These are phyloP conservation scores for Biston betularia DNA, from an alignment of 2,888 invertebrate genomes.

Conservation along the genomic window DNA sequence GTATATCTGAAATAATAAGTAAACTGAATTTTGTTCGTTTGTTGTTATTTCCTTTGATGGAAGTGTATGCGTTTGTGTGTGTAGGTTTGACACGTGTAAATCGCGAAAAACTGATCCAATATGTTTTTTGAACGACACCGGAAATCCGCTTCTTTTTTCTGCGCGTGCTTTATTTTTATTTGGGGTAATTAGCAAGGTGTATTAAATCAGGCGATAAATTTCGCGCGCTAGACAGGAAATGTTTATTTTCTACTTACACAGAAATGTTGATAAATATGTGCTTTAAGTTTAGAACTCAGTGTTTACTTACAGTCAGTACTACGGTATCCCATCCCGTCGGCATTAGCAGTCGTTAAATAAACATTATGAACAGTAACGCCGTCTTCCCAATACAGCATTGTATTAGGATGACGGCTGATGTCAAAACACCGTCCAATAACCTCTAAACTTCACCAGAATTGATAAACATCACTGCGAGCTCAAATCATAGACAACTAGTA, in stretches of 20 bases:
- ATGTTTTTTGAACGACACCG: slow-evolving; percentile 17
- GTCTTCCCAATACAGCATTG: too few species aligned
- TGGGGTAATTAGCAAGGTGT: slow-evolving; percentile 14
- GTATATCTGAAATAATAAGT: too few species aligned
- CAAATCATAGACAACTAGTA: slow-evolving; percentile 69
- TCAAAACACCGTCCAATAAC: slow-evolving; percentile 63
- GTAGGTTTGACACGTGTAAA: background rate
- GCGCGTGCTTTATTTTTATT: slow-evolving; percentile 24
- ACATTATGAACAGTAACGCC: slow-evolving; percentile 18
- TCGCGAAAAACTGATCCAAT: slow-evolving; percentile 4
- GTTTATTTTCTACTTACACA: background rate
- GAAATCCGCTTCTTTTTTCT: slow-evolving; percentile 8
- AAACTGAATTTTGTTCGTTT: too few species aligned
- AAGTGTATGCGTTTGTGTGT: too few species aligned
- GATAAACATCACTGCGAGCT: slow-evolving; percentile 69
- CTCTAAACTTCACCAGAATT: slow-evolving; percentile 63
- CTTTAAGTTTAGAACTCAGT: background rate
- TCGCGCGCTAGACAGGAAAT: slow-evolving; percentile 2
- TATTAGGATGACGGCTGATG: slow-evolving; percentile 9
- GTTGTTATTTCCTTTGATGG: too few species aligned
- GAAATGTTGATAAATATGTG: slow-evolving; percentile 9
- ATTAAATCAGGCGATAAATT: slow-evolving; percentile 10
- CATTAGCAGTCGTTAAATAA: slow-evolving; percentile 1
- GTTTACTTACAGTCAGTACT: background rate
- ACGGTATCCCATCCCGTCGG: too few species aligned